These are phyloP conservation scores for Cheiracanthium punctorium DNA, from an alignment of 2,888 invertebrate genomes.

Conservation along the genomic window DNA sequence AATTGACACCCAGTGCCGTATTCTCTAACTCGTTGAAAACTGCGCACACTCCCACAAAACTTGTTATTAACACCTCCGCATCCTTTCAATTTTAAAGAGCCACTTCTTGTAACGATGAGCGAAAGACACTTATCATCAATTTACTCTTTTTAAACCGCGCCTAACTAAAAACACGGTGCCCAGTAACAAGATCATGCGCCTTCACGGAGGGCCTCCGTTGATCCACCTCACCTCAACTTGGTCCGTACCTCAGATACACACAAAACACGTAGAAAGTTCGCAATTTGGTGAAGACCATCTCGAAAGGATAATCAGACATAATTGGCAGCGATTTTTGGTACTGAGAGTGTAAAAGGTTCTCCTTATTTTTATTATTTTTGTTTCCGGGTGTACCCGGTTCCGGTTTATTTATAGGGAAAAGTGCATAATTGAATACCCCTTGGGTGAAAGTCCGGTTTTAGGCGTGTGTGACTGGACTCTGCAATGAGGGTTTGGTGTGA, in stretches of 20 bases:
- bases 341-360: slow-evolving; percentile 18
- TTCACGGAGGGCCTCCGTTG: background rate
- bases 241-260: too few relatives aligned
- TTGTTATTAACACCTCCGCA: too few relatives aligned
- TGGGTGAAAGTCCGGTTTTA: slow-evolving; percentile 27
- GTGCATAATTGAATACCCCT: slow-evolving; percentile 58
- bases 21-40: too few relatives aligned
- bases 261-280: background rate
- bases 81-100: too few relatives aligned
- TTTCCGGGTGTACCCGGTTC: background rate
- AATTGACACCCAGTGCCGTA: too few relatives aligned
- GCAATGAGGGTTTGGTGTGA: slow-evolving; percentile 38
- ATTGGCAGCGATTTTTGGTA: slow-evolving; percentile 62
- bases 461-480: slow-evolving; percentile 41
- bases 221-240: background rate
- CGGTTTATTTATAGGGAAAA: slow-evolving; percentile 63
- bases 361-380: slow-evolving; percentile 18
- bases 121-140: background rate
- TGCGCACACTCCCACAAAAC: too few relatives aligned
- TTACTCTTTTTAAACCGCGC: background rate
- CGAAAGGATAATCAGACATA: slow-evolving; percentile 35
- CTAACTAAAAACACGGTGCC: background rate
- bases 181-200: background rate
- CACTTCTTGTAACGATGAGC: background rate
- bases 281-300: background rate